Evolutionary conservation across 2,113 vertebrate species (phyloP).

Genomic region (Stigmatopora nigra): DNA sequence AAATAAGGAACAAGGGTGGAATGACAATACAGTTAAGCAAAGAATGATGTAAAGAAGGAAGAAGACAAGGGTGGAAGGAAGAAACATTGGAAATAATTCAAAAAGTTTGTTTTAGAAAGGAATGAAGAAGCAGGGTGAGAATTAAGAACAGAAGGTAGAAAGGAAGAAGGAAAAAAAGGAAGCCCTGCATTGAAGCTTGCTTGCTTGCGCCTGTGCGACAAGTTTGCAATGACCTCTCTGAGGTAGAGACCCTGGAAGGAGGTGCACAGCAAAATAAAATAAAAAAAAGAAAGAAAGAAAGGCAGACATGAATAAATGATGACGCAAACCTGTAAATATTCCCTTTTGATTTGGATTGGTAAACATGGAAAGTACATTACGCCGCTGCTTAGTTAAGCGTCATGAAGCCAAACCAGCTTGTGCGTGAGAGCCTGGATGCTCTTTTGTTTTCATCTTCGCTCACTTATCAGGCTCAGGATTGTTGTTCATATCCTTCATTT

Average conservation of each 20-base stretch:
- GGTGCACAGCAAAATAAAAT: conserved; percentile 49
- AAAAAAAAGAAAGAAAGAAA: background rate
- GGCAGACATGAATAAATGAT: conserved; percentile 39
- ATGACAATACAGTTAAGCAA: background rate
- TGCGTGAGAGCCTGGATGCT: conserved; percentile 58
- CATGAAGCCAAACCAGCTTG: conserved; percentile 61
- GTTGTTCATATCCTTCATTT: background rate
- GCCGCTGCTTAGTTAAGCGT: conserved; percentile 50
- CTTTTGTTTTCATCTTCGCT: conserved; percentile 5
- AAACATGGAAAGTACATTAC: conserved; percentile 58
- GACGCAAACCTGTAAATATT: conserved; percentile 41
- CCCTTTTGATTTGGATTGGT: conserved; percentile 47
- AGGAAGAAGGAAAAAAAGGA: conserved; percentile 11
- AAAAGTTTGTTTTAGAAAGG: background rate
- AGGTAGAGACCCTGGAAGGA: conserved; percentile 71
- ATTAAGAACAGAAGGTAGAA: background rate
- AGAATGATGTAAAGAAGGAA: background rate
- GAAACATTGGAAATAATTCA: background rate
- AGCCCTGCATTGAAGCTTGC: conserved; percentile 63
- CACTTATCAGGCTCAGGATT: conserved; percentile 25
- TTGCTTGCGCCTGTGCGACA: conserved; percentile 65
- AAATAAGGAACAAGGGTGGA: background rate
- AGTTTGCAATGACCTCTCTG: conserved; percentile 70
- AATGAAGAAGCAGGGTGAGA: background rate
- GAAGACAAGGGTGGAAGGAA: background rate